Base-by-base conservation (phyloP, 1,140 invertebrate genomes). In the Schlechtendalia chinensis region DNA sequence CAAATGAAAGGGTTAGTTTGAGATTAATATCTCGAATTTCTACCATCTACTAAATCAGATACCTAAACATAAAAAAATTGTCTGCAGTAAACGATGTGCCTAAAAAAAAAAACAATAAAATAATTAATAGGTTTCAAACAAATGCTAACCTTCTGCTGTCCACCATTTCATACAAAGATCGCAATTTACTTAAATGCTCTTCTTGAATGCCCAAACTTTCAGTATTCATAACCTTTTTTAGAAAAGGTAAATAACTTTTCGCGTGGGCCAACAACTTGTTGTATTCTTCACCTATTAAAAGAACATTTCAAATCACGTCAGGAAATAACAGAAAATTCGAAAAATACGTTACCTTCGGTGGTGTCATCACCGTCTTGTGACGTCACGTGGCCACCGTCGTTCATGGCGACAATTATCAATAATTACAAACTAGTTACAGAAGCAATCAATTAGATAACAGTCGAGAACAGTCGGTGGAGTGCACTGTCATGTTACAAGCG, bases 141-240 rank as follows among this genome's bases (percentile, higher is more conserved):
- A 10, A 19, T 27, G 24, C 61, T 19, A 63, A 63, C 61, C 61
- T 29, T 32, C 27, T 63, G 27, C 6, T 8, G 8, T 79, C 58
- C 12, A 63, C 58, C 45, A 79, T 50, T 27, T 79, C 24, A 11
- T 79, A 79, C 22, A 79, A 50, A 19, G 11, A 63, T 19, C 17
- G 39, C 11, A 79, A 50, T 22, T 79, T 79, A 6, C 12, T 0
- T 6, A 63, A 19, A 3, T 61, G 58, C 24, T 58, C 32, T 12
- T 47, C 22, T 63, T 29, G 10, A n/a, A 79, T 79, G 0, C 45
- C 22, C 22, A 79, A 63, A 12, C 47, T 11, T 45, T 22, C 11
- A 27, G 29, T 63, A 1, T 0, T 17, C 6, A 79, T 79, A 0
- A 79, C 19, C 1, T 50, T 29, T 3, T 47, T 29, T 2, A 79